Percentiles rank a stretch among this genome's conserved stretches.
Evolutionary conservation across 2,888 invertebrate genomes (phyloP).

Genomic region (Tanaodytes sp.): DNA sequence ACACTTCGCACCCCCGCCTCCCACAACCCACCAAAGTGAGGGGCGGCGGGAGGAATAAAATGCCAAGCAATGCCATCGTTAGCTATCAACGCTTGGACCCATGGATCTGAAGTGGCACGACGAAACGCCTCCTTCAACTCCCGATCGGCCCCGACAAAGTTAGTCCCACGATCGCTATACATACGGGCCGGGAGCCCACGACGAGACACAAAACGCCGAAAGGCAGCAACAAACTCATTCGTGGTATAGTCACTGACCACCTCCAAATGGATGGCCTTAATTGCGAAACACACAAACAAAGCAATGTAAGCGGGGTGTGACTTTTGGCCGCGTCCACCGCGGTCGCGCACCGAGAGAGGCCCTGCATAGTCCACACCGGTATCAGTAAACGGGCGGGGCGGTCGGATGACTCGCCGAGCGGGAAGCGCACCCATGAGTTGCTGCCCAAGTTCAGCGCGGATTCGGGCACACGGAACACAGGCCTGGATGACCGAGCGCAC

Average conservation of each 20-base stretch:
- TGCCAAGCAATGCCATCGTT: no score
- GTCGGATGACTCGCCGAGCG: background rate
- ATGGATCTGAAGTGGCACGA: no score
- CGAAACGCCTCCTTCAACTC: background rate
- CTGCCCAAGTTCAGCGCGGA: background rate
- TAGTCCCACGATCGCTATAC: slow-evolving; percentile 1
- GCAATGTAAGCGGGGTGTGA: background rate
- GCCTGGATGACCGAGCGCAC: background rate
- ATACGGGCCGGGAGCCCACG: background rate
- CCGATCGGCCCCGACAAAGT: background rate
- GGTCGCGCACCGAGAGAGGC: background rate
- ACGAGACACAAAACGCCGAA: background rate
- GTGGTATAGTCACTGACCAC: background rate
- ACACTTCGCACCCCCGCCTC: no score
- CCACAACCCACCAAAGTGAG: no score
- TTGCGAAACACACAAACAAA: background rate
- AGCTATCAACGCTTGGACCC: no score
- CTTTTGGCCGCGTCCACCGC: background rate
- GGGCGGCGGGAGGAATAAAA: no score
- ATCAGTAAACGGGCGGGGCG: background rate
- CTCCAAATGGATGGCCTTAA: background rate
- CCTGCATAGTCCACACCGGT: background rate
- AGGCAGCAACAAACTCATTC: background rate
- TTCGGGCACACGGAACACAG: background rate
- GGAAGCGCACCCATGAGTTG: background rate